Conservation (phyloP, 2,888 invertebrate genomes). For the Oconnorella tubifera region DNA sequence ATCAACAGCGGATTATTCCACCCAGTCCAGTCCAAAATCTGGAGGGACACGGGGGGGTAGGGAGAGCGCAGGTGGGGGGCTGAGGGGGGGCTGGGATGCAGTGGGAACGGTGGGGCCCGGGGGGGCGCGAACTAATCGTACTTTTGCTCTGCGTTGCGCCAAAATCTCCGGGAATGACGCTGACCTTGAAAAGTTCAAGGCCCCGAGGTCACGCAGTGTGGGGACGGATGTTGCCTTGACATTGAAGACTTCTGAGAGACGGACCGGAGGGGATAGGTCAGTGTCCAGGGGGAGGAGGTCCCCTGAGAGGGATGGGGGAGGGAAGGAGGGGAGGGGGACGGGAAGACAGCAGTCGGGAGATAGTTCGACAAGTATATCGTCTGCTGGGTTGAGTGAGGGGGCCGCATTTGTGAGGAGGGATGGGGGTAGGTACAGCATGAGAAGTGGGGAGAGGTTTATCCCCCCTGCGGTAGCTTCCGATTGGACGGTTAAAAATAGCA, state of each 20-base stretch:
- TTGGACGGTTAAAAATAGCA: not conserved
- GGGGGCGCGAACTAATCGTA: slow-evolving; percentile 10
- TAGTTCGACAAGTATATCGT: slow-evolving; percentile 13
- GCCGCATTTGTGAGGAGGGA: slow-evolving; percentile 58
- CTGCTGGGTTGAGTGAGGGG: not conserved
- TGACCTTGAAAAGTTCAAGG: not conserved
- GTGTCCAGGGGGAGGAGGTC: slow-evolving; percentile 9
- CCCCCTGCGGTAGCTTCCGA: not conserved
- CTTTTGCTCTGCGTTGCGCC: slow-evolving; percentile 21
- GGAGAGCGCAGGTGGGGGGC: not conserved
- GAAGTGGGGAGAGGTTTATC: slow-evolving; percentile 44
- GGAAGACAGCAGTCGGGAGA: slow-evolving; percentile 7
- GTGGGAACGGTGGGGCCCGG: not conserved
- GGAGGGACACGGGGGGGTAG: not conserved
- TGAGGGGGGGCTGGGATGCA: not conserved
- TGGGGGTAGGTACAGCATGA: slow-evolving; percentile 66
- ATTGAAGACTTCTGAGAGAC: not conserved
- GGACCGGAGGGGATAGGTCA: not conserved
- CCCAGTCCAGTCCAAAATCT: not conserved
- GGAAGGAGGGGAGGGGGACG: slow-evolving; percentile 2
- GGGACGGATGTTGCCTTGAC: slow-evolving; percentile 1
- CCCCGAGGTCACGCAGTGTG: slow-evolving; percentile 10
- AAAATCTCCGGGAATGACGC: slow-evolving; percentile 9
- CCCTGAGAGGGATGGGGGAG: slow-evolving; percentile 8
- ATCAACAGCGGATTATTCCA: not conserved